These are phyloP conservation scores for Electrona antarctica DNA, from an alignment of 2,113 vertebrate species.

Conservation along the genomic window DNA sequence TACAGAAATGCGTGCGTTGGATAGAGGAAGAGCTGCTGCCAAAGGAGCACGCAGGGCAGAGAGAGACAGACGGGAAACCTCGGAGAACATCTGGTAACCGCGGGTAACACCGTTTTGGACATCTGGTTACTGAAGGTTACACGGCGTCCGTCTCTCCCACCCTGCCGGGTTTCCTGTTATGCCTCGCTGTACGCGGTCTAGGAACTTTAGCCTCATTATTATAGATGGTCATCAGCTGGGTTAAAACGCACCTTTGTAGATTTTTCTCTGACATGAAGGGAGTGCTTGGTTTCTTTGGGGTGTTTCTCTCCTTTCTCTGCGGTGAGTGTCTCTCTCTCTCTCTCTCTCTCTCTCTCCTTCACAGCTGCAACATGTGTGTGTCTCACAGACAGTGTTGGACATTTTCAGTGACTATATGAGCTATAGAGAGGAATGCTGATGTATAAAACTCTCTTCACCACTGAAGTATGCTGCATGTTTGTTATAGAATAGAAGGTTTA, in stretches of 20 bases:
- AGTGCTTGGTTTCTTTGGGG: slow-evolving; percentile 74
- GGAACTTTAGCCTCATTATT: slow-evolving; percentile 59
- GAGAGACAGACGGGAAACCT: slow-evolving; percentile 65
- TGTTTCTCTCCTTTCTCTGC: slow-evolving; percentile 74
- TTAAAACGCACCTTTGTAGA: slow-evolving; percentile 62
- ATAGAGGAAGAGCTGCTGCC: slow-evolving; percentile 65
- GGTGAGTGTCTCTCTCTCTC: slow-evolving; percentile 79
- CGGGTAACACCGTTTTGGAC: slow-evolving; percentile 74
- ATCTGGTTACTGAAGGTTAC: slow-evolving; percentile 78
- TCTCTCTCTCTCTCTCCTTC: slow-evolving; percentile 15
- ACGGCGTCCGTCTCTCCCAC: slow-evolving; percentile 66
- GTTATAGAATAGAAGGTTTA: not conserved
- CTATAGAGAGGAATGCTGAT: not conserved
- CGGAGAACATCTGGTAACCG: slow-evolving; percentile 77
- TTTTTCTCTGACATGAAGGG: slow-evolving; percentile 81
- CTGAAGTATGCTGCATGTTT: slow-evolving; percentile 22
- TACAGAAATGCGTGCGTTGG: slow-evolving; percentile 56
- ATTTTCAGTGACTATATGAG: slow-evolving; percentile 28
- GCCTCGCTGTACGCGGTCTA: slow-evolving; percentile 62
- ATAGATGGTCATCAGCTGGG: slow-evolving; percentile 62
- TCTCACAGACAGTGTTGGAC: slow-evolving; percentile 7
- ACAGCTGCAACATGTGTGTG: slow-evolving; percentile 52
- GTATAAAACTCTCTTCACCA: not conserved
- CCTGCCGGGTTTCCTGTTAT: slow-evolving; percentile 79
- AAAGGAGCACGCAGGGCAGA: slow-evolving; percentile 59